Conservation (phyloP, 2,797 vertebrate genomes). For the Rhabdomys pumilio region DNA sequence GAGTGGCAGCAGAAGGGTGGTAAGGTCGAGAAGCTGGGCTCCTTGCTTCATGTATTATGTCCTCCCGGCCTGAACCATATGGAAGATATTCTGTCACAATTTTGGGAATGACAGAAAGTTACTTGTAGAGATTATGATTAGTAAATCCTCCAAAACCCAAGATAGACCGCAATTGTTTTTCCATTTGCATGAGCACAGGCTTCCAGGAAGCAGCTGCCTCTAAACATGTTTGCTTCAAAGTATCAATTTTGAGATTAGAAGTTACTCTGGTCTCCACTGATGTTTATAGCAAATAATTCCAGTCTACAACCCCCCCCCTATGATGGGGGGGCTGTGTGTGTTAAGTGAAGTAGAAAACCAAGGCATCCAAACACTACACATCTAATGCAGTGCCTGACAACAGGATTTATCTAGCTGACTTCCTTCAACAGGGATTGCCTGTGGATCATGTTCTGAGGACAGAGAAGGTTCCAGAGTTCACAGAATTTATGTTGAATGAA, state of each 20-base stretch:
- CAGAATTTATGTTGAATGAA: neutral
- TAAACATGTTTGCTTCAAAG: neutral
- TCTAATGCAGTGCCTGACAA: neutral
- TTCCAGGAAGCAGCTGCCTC: slow-evolving; percentile 27
- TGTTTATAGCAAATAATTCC: slow-evolving; percentile 24
- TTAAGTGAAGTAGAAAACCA: neutral
- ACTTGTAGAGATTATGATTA: slow-evolving; percentile 31
- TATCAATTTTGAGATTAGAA: neutral
- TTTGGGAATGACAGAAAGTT: slow-evolving; percentile 11
- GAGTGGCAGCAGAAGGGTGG: neutral
- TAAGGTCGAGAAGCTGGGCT: too few species aligned
- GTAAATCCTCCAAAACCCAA: slow-evolving; percentile 2
- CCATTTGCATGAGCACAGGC: neutral
- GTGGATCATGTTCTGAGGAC: neutral
- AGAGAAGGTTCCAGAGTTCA: slow-evolving; percentile 30
- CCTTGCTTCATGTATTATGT: too few species aligned
- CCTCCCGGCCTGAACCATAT: neutral
- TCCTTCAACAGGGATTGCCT: neutral
- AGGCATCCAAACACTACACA: neutral
- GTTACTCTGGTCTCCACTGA: slow-evolving; percentile 13
- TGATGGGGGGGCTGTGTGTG: neutral
- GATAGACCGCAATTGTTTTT: neutral
- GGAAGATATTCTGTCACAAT: neutral
- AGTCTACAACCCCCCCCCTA: neutral
- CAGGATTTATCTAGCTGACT: neutral